Base-by-base conservation (phyloP, 2,888 invertebrate genomes). In the Drosophila barbarae region DNA sequence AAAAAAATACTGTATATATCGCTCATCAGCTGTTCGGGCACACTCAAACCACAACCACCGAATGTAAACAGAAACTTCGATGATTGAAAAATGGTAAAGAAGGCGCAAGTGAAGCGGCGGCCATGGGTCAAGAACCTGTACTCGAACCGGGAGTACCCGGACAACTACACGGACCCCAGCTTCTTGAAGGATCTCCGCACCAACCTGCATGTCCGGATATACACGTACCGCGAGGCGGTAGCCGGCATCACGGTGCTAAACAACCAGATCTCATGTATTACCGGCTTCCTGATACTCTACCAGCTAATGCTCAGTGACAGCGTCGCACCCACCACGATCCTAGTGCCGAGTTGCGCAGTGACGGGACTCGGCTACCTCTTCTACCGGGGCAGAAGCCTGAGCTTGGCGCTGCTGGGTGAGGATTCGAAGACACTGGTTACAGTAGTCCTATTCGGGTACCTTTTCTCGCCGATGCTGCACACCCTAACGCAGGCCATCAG, bases 401-500 rank as follows among this genome's bases (percentile, higher is more conserved):
- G 57, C 30, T 70, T 76, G 57, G 18, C 72, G 2, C 78, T 81
- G 71, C 70, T 88, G 50, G 88, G 90, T 2, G 92, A 93, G 75
- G 94, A 97, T 86, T 88, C 95, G 0, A 93, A 95, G 88, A 97
- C 95, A 0, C 92, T 95, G 0, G 85, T 95, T 35, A 94, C 96
- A 9, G 97, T 97, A 83, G 87, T 97, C 2, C 92, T 95, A 0
- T 94, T 98, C 86, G 97, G 97, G 1, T 97, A 95, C 85, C 91
- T 97, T 55, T 91, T 98, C 64, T 97, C 98, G 0, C 99, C 98
- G 0, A 92, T 98, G 18, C 90, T 98, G 34, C 96, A 98, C 88
- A 98, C 98, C 0, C 91, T 99, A 51, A 99, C 99, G 0, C 96
- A 97, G 87, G 97, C 98, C 0, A 96, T 99, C 3, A 98, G 98